A percentile compares a stretch with the other conserved stretches of the same genome.
These are phyloP conservation scores for Silurus asotus DNA, from an alignment of 2,113 vertebrate species.

Conservation along the genomic window DNA sequence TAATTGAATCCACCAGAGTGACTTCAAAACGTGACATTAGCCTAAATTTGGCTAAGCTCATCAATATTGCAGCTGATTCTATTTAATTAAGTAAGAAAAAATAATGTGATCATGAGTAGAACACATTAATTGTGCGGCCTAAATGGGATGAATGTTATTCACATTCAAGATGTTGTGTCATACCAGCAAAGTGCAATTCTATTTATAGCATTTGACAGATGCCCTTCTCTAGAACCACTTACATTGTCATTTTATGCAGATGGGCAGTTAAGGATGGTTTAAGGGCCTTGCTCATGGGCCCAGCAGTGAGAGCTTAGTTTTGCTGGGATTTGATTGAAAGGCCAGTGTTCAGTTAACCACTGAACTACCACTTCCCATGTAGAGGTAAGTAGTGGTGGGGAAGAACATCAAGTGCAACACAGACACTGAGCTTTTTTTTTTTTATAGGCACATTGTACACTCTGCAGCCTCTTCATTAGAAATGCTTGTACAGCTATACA, in stretches of 20 bases:
- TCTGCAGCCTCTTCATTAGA: too few relatives aligned
- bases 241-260: too few relatives aligned
- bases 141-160: neutral
- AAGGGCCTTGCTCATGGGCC: too few relatives aligned
- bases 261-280: too few relatives aligned
- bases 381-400: too few relatives aligned
- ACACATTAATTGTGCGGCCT: neutral
- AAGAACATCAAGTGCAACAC: neutral
- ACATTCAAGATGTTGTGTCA: neutral
- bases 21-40: neutral
- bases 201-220: too few relatives aligned
- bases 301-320: too few relatives aligned
- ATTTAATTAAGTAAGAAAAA: slow-evolving; percentile 7
- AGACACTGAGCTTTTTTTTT: neutral
- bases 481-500: neutral
- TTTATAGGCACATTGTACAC: neutral
- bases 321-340: too few relatives aligned
- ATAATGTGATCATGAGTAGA: neutral
- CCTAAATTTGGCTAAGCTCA: slow-evolving; percentile 23
- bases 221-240: too few relatives aligned
- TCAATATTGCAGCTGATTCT: neutral
- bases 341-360: too few relatives aligned
- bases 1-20: neutral
- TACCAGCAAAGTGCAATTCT: neutral
- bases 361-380: too few relatives aligned